Evolutionary conservation across 2,113 vertebrate genomes (phyloP), one percentile per base, ranked within the genome.

Genomic region (Malaclemys terrapin): DNA sequence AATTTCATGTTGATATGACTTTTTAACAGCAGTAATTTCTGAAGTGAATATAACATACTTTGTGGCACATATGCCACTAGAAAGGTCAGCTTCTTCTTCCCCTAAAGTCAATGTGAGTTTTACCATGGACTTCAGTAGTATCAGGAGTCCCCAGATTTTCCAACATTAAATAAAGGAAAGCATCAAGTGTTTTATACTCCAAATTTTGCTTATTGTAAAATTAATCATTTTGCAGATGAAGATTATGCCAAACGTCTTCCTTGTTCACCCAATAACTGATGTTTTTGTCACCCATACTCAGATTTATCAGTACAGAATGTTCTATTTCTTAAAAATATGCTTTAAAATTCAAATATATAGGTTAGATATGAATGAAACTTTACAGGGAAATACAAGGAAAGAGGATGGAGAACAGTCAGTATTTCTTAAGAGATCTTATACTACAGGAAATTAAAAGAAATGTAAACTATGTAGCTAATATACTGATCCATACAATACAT

Each of bases 41-140:
- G 52, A 49, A 27, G 54, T 49, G n/a, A 87, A 3, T 8, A 1
- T 4, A 31, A 20, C 47, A 4, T 2, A 0, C 79, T 84, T 1
- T 22, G 4, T 59, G 52, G 13, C 49, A 45, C 13, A 5, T 0
- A 0, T 50, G 0, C 54, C 35, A 16, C 49, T 47, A 25, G 49
- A 82, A 57, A 31, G 14, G 6, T 50, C 8, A 0, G 6, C 9
- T 88, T n/a, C 69, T 94, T 29, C 57, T 94, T 49, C 11, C 0
- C 0, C 80, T 38, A 22, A 72, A 72, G n/a, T 75, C 69, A n/a
- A 19, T 20, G 19, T 42, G 20, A 42, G n/a, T 42, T 75, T 75
- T 42, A 20, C 69, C 35, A 75, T 5, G 50, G 50, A 22, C 75
- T 79, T 85, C 69, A 42, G 47, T 8, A 75, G 78, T n/a, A 79